Percentiles rank a stretch among this genome's conserved stretches.
Evolutionary conservation across 2,797 vertebrate genomes (phyloP).

Genomic region (Poeciliopsis paucimaculata): DNA sequence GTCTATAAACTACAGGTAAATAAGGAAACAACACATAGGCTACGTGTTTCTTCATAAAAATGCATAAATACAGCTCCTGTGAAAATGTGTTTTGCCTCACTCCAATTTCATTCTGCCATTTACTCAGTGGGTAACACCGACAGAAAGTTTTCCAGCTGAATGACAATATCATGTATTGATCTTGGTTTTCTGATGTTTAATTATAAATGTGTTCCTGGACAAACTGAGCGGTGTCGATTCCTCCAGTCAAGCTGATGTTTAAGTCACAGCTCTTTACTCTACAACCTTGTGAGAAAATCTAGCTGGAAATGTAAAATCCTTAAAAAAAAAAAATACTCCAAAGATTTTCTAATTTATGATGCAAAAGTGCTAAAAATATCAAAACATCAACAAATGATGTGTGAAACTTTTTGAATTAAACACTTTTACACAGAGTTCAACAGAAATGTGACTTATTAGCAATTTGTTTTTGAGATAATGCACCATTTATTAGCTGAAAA

Average conservation of each 20-base stretch:
- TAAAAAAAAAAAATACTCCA: no score
- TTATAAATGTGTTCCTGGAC: background rate
- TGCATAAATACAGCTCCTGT: background rate
- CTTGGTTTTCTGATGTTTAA: background rate
- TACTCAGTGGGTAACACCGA: background rate
- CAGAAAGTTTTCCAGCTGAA: no score
- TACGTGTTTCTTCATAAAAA: background rate
- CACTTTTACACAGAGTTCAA: no score
- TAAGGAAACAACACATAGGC: background rate
- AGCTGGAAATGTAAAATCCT: no score
- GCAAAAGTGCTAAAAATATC: no score
- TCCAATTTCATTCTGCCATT: background rate
- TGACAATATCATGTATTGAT: background rate
- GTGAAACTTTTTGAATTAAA: no score
- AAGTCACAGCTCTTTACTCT: background rate
- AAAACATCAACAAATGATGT: no score
- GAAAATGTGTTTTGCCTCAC: background rate
- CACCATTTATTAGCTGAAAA: no score
- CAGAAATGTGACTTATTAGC: no score
- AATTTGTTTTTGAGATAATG: no score
- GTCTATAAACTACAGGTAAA: background rate
- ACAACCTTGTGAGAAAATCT: background rate
- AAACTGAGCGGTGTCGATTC: background rate
- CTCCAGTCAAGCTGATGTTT: background rate
- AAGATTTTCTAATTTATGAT: no score